Evolutionary conservation across 2,797 vertebrate genomes (phyloP).

Genomic region (Bufotes viridis): DNA sequence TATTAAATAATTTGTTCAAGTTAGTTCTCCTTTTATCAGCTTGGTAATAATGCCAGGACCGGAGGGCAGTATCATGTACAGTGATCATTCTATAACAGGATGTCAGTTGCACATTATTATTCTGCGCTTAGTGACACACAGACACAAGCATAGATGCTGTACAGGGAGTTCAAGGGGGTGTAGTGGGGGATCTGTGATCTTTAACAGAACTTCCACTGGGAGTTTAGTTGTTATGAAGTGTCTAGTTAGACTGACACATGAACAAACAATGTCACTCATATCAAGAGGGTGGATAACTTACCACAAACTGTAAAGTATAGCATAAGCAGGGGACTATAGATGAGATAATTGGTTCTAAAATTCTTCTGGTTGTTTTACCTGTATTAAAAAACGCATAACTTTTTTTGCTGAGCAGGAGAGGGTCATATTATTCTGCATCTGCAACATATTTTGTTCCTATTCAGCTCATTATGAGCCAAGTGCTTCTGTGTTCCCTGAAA

Average conservation of each 20-base stretch:
- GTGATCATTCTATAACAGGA: not conserved
- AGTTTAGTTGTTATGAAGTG: conserved; percentile 39
- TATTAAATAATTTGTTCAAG: not conserved
- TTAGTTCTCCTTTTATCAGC: not conserved
- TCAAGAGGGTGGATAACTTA: conserved; percentile 3
- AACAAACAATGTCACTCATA: conserved; percentile 54
- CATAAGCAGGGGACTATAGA: not conserved
- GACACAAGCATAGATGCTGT: conserved; percentile 10
- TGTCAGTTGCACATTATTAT: conserved; percentile 14
- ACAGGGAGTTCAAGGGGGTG: conserved; percentile 11
- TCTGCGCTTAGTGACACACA: conserved; percentile 15
- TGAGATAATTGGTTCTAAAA: not conserved
- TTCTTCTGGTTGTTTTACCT: conserved; percentile 4
- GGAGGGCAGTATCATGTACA: not conserved
- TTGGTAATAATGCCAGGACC: conserved; percentile 3
- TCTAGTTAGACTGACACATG: conserved; percentile 42
- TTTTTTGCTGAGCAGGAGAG: not conserved
- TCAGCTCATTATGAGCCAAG: conserved; percentile 18
- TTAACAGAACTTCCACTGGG: conserved; percentile 43
- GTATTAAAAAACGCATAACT: not conserved
- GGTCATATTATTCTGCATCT: conserved; percentile 18
- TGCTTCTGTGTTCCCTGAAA: conserved; percentile 41
- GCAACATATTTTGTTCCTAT: conserved; percentile 12
- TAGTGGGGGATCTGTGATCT: conserved; percentile 14
- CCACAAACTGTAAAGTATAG: not conserved